Conservation (phyloP, 2,797 vertebrate genomes). For the Heteromormyrus szaboi region DNA sequence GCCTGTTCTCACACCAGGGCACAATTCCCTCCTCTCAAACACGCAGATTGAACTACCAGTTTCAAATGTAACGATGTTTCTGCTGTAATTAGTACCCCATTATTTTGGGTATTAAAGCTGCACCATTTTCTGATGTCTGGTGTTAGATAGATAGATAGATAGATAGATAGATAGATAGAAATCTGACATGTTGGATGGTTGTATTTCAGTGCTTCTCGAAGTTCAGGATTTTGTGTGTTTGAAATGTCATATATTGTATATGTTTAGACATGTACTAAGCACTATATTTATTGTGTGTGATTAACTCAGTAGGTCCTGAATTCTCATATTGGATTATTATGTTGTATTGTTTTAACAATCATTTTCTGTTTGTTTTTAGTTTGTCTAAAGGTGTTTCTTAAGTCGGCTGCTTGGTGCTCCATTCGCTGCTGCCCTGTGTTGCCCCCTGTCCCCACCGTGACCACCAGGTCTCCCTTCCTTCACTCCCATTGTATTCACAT, state of each 20-base stretch:
- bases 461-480: not conserved
- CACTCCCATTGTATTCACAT: not conserved
- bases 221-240: not conserved
- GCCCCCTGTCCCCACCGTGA: not conserved
- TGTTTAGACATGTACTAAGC: not conserved
- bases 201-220: not conserved
- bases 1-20: not conserved
- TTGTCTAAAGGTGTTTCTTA: not conserved
- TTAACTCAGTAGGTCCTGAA: not conserved
- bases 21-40: not conserved
- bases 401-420: not conserved
- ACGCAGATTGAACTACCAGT: not conserved
- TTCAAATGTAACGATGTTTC: not conserved
- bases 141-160: no score
- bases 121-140: not conserved
- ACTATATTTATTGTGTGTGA: not conserved
- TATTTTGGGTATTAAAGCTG: not conserved
- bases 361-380: not conserved
- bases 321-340: not conserved
- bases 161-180: no score
- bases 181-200: not conserved
- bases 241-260: not conserved
- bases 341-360: not conserved
- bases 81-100: not conserved
- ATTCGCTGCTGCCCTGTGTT: not conserved